These are phyloP conservation scores for Panopea generosa DNA, from an alignment of 2,888 invertebrate species.

Conservation along the genomic window DNA sequence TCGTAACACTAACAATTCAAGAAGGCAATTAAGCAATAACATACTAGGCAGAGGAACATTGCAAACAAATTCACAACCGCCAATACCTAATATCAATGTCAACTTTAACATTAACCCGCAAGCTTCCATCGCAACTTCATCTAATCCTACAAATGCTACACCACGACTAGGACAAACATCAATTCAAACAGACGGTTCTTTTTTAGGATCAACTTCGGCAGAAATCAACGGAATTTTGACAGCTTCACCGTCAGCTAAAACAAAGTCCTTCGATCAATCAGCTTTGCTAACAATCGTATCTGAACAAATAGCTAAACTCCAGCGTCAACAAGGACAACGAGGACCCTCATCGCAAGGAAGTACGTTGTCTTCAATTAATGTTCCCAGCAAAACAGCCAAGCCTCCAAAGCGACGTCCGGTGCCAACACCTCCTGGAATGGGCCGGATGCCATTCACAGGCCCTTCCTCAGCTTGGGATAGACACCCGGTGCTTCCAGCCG, in stretches of 20 bases:
- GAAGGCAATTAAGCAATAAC: too few species aligned
- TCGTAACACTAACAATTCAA: conserved; percentile 15
- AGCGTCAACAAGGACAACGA: neutral
- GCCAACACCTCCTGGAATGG: too few species aligned
- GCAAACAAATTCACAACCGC: neutral
- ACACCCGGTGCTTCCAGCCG: conserved; percentile 30
- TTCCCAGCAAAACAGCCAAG: too few species aligned
- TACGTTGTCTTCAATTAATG: too few species aligned
- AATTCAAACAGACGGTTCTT: conserved; percentile 42
- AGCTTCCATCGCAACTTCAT: neutral
- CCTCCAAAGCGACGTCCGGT: too few species aligned
- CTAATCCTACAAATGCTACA: neutral
- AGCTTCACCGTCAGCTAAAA: conserved; percentile 17
- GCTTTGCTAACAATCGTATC: conserved; percentile 41
- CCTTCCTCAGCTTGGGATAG: conserved; percentile 50
- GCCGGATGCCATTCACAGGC: conserved; percentile 51
- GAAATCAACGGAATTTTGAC: conserved; percentile 2
- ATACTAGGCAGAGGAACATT: too few species aligned
- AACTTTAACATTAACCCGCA: conserved; percentile 4
- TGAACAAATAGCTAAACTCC: conserved; percentile 39
- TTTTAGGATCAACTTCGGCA: conserved; percentile 43
- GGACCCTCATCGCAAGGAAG: too few species aligned
- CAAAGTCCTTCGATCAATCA: conserved; percentile 36
- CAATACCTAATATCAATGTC: conserved; percentile 16
- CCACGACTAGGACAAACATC: neutral